Percentiles rank a stretch among this genome's conserved stretches.
Conservation (phyloP, 1,140 invertebrate species). For the Holcopasites calliopsidis region DNA sequence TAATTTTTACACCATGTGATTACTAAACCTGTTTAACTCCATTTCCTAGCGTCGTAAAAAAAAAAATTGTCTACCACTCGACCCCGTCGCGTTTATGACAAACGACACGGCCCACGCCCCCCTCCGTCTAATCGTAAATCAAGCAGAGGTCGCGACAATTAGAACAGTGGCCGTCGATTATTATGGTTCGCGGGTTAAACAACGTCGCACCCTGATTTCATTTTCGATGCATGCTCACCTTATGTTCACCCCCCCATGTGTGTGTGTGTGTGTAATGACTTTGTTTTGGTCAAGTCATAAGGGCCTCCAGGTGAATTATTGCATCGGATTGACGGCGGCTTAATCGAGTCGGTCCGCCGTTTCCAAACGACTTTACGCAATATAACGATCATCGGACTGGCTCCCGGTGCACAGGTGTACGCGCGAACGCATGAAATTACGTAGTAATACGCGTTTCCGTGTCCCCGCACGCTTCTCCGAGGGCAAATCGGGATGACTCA, state of each 20-base stretch:
- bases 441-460: slow-evolving; percentile 53
- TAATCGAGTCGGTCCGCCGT: slow-evolving; percentile 48
- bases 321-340: slow-evolving; percentile 56
- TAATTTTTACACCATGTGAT: too few relatives aligned
- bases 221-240: slow-evolving; percentile 49
- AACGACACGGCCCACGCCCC: slow-evolving; percentile 5
- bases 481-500: slow-evolving; percentile 65
- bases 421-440: slow-evolving; percentile 44
- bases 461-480: slow-evolving; percentile 45
- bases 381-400: slow-evolving; percentile 53
- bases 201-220: slow-evolving; percentile 41
- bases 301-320: slow-evolving; percentile 72
- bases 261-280: slow-evolving; percentile 76
- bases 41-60: background rate
- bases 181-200: slow-evolving; percentile 21
- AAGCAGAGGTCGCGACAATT: slow-evolving; percentile 5
- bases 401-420: slow-evolving; percentile 16
- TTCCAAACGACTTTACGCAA: slow-evolving; percentile 65
- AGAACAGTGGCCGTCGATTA: slow-evolving; percentile 4
- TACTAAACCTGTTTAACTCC: background rate
- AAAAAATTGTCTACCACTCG: background rate
- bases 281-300: slow-evolving; percentile 77
- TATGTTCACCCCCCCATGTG: slow-evolving; percentile 69
- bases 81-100: background rate
- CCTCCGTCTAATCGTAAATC: slow-evolving; percentile 20